Evolutionary conservation across 2,113 vertebrate genomes (phyloP), one percentile per base, ranked within the genome.

Genomic region (Morone chrysops): DNA sequence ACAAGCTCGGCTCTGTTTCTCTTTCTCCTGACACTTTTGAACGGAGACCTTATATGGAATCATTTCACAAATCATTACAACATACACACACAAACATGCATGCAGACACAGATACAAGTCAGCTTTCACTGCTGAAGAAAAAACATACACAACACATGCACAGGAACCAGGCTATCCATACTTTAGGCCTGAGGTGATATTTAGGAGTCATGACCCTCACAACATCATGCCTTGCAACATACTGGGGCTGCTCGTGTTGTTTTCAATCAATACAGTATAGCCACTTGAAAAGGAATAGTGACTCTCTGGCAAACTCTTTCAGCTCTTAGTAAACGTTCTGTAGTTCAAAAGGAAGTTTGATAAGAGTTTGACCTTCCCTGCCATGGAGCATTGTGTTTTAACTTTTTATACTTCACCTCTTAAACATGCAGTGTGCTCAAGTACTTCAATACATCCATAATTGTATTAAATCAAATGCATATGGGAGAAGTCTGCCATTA

Each of bases 111-210:
- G 51, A 69, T 14, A 56, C 41, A 41, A 47, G 47, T 45, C 22
- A 53, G 56, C 56, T 48, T 57, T 40, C 18, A 62, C 0, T 40
- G 14, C 47, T 6, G 25, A 7, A 6, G 31, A 17, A 53, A 45
- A 75, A 40, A 9, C 48, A 67, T 4, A 72, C 43, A 51, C 41
- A 70, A 54, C 7, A 9, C 22, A 57, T 54, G 25, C 16, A 72
- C 20, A 51, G 59, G 60, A 31, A 63, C 36, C 67, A 56, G 51
- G 38, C 59, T 47, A 10, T 1, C 45, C 4, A 47, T 47, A 47
- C 13, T 47, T 80, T 81, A 78, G 71, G 60, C 40, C 80, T 92
- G 89, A 92, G 83, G 89, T 31, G 31, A 31, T 31, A 31, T 89
- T 69, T 67, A 70, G 62, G 75, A 72, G 56, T 82, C 60, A 80